Conservation (phyloP, 1,140 invertebrate species). For the Drosophila murphyi region DNA sequence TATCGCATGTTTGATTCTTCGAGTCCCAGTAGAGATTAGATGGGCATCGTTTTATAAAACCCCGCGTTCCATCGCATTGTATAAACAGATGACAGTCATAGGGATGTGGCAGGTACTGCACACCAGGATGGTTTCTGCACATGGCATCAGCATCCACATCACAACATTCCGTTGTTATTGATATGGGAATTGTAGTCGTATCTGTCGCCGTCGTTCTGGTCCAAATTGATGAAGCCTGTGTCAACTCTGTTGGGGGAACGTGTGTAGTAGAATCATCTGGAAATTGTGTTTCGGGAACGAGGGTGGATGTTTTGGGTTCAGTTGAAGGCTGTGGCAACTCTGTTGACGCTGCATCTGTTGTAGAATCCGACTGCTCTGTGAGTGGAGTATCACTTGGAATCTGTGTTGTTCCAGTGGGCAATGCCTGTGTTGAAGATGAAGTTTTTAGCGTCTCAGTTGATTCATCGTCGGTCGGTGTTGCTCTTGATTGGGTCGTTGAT, state of each 20-base stretch:
- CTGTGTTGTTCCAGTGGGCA: background rate
- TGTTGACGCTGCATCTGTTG: constrained; percentile 15
- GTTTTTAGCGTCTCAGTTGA: background rate
- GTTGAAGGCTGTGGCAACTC: constrained; percentile 17
- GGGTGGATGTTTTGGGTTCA: constrained; percentile 6
- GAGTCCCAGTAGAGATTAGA: constrained; percentile 54
- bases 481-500: background rate
- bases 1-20: constrained; percentile 17
- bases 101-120: constrained; percentile 54
- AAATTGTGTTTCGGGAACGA: background rate
- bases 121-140: constrained; percentile 46
- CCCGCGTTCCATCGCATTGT: constrained; percentile 32
- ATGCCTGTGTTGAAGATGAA: background rate
- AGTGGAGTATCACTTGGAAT: constrained; percentile 26
- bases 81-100: constrained; percentile 66
- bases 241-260: background rate
- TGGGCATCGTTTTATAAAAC: constrained; percentile 46
- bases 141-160: constrained; percentile 36
- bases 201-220: background rate
- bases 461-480: background rate
- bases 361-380: constrained; percentile 15
- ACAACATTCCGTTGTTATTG: constrained; percentile 2
- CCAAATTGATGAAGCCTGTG: background rate
- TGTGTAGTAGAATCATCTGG: background rate
- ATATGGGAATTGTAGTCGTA: background rate